Evolutionary conservation across 2,797 vertebrate species (phyloP), one percentile per base, ranked within the genome.

Genomic region (Selene dorsalis): DNA sequence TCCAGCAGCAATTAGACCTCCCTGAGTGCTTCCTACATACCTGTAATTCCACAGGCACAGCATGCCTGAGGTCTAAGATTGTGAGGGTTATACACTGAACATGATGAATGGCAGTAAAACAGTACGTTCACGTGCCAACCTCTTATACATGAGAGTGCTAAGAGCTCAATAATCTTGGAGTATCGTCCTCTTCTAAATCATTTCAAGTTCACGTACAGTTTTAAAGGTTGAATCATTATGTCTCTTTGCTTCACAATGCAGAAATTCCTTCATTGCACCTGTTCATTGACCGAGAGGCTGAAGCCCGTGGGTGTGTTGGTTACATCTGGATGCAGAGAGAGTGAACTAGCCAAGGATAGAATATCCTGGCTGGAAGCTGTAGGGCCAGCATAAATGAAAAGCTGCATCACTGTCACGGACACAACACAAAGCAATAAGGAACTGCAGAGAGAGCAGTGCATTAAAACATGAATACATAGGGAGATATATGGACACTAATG

Each of bases 401-500:
- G 73, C 74, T 75, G 80, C 14, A 72, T 84, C 82, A 69, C 77
- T 88, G 84, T 88, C 84, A 86, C 3, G 11, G 63, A 68, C 73
- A 81, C 69, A 82, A 82, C 79, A 89, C 62, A 76, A 76, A 75
- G 79, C 80, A 84, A 88, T 77, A 77, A 88, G 77, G 66, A 89
- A 68, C 69, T 58, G 73, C 66, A 22, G 75, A 80, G 69, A 84
- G 75, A 88, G 84, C 80, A 84, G 73, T 66, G 69, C 82, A 89
- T 90, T 90, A 85, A 89, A 83, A 75, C 59, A 67, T 70, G 75
- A 86, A 86, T 76, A 84, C 77, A 85, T 39, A 53, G 24, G 32
- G 76, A 84, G 70, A 84, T 79, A 84, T 79, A 78, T 69, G 69
- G 84, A 77, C 81, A 69, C 73, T 87, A 89, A 90, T 91, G 82